Conservation (phyloP, 2,888 invertebrate genomes). For the Timema cristinae region DNA sequence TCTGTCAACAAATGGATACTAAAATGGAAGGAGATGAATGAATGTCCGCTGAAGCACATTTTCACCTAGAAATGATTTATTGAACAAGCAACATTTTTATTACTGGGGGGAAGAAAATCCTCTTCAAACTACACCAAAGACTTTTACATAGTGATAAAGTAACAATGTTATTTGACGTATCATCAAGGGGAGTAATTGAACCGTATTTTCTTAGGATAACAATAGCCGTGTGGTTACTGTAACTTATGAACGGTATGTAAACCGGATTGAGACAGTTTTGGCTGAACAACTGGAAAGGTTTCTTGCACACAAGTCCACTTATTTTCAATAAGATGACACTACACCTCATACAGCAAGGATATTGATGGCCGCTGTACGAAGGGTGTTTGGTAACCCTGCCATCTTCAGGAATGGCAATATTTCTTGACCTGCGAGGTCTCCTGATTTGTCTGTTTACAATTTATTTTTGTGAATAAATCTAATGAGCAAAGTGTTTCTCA, state of each 20-base stretch:
- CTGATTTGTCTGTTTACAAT: neutral
- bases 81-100: slow-evolving; percentile 12
- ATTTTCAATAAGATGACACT: neutral
- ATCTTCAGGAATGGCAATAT: neutral
- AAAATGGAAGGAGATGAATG: slow-evolving; percentile 10
- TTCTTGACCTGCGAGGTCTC: neutral
- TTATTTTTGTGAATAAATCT: neutral
- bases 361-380: neutral
- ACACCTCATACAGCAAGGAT: neutral
- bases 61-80: slow-evolving; percentile 14
- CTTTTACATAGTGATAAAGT: slow-evolving; percentile 10
- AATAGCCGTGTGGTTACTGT: neutral
- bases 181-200: neutral
- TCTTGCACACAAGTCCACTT: neutral
- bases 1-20: slow-evolving; percentile 17
- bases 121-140: neutral
- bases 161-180: slow-evolving; percentile 9
- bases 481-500: neutral
- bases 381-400: neutral
- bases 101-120: slow-evolving; percentile 12
- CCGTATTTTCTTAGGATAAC: neutral
- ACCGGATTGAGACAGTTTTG: neutral
- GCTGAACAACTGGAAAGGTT: neutral
- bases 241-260: neutral
- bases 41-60: slow-evolving; percentile 20